Percentiles rank a stretch among this genome's conserved stretches.
Evolutionary conservation across 2,797 vertebrate genomes (phyloP).

Genomic region (Amphiprion clarkii): DNA sequence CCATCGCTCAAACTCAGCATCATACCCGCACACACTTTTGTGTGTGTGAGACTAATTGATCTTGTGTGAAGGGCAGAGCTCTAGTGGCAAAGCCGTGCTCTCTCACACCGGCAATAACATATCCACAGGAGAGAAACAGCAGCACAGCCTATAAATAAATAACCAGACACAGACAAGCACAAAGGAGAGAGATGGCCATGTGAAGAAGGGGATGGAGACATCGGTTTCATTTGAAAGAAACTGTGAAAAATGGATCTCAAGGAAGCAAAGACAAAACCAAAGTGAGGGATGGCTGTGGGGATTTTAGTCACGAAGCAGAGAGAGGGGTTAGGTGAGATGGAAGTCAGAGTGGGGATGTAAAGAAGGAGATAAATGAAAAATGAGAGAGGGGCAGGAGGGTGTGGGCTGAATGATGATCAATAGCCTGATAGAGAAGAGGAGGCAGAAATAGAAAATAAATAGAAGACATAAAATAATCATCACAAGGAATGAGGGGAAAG

Average conservation of each 20-base stretch:
- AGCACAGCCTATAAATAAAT: constrained; percentile 67
- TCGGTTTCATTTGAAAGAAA: constrained; percentile 20
- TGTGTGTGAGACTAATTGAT: constrained; percentile 60
- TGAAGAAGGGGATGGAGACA: constrained; percentile 40
- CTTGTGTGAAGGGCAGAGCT: constrained; percentile 64
- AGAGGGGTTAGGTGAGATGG: constrained; percentile 4
- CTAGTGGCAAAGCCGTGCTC: constrained; percentile 28
- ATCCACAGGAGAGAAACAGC: constrained; percentile 56
- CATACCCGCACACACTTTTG: constrained; percentile 11
- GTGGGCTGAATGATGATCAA: constrained; percentile 21
- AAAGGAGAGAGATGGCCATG: constrained; percentile 38
- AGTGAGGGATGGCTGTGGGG: constrained; percentile 23
- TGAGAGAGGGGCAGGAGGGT: constrained; percentile 1
- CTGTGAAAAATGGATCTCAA: constrained; percentile 28
- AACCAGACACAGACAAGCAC: constrained; percentile 48
- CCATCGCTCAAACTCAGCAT: constrained; percentile 15
- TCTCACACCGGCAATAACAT: constrained; percentile 30
- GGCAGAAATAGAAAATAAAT: background rate
- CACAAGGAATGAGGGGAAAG: background rate
- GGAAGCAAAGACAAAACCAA: constrained; percentile 11
- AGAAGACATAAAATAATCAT: constrained; percentile 3
- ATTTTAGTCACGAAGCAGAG: constrained; percentile 4
- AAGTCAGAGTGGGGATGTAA: background rate
- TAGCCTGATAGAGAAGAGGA: background rate
- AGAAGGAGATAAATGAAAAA: constrained; percentile 15